phyloP scores from a whole-genome alignment of 2,113 vertebrate genomes.

The Nesoenas mayeri region DNA sequence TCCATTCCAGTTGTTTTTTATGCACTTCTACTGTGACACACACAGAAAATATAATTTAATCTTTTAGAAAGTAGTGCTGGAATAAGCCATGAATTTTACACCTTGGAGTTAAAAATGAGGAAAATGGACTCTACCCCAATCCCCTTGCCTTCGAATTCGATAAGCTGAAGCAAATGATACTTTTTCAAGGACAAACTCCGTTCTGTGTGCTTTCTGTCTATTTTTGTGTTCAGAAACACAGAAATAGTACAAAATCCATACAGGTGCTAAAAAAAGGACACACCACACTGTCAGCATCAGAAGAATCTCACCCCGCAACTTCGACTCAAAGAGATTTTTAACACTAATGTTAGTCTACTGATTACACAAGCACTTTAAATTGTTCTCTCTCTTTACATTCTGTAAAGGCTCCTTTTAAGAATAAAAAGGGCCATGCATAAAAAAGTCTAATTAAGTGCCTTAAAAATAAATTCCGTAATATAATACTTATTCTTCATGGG shows the following conservation, averaged over 20 bases:
- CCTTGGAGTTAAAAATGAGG: neutral
- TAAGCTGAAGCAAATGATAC: neutral
- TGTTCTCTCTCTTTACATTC: neutral
- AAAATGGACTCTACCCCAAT: neutral
- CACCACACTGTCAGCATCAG: neutral
- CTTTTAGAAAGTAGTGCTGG: neutral
- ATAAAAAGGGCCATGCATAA: fast-evolving
- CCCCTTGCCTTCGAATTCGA: neutral
- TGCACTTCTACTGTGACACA: neutral
- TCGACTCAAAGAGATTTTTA: neutral
- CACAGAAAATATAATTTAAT: neutral
- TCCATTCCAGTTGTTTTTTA: neutral
- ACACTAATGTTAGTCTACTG: neutral
- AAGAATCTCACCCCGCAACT: neutral
- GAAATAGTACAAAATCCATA: neutral
- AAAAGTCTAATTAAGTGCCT: neutral
- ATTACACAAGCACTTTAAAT: neutral
- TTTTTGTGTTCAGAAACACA: neutral
- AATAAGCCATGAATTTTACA: neutral
- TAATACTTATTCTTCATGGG: neutral
- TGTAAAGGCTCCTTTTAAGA: neutral
- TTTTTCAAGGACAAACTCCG: neutral
- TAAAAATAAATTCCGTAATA: neutral
- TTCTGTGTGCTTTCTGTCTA: neutral
- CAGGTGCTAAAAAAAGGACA: neutral